These are phyloP conservation scores for Empis livida DNA, from an alignment of 2,888 invertebrate genomes.

Conservation along the genomic window DNA sequence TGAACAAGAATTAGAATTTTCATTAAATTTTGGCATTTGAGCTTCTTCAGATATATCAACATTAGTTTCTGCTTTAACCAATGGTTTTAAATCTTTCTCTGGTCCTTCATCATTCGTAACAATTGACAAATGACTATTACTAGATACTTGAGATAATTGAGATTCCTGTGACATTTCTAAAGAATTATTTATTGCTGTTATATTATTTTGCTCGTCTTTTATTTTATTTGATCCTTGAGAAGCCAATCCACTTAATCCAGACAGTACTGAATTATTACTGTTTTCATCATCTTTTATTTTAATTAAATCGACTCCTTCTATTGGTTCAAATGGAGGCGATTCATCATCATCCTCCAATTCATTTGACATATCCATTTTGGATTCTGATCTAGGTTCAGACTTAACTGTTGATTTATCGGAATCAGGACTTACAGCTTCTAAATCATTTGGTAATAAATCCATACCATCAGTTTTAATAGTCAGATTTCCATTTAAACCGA, in stretches of 20 bases:
- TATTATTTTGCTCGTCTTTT: conserved; percentile 19
- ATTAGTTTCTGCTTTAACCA: conserved; percentile 26
- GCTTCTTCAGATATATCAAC: conserved; percentile 34
- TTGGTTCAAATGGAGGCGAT: conserved; percentile 52
- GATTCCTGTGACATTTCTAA: conserved; percentile 42
- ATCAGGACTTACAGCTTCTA: conserved; percentile 71
- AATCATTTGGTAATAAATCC: conserved; percentile 52
- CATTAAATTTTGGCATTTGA: conserved; percentile 35
- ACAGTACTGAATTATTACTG: conserved; percentile 44
- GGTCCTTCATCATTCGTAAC: conserved; percentile 40
- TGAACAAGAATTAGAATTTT: conserved; percentile 23
- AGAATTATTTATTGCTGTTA: conserved; percentile 32
- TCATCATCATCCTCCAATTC: conserved; percentile 42
- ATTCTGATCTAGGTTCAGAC: conserved; percentile 25
- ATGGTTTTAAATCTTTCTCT: conserved; percentile 9
- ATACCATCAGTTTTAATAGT: conserved; percentile 33
- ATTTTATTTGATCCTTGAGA: conserved; percentile 16
- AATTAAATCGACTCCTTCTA: conserved; percentile 30
- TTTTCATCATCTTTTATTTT: conserved; percentile 27
- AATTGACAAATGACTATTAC: conserved; percentile 43
- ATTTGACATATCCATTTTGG: conserved; percentile 23
- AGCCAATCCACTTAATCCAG: conserved; percentile 39
- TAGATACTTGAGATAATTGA: conserved; percentile 48
- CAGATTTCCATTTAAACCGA: conserved; percentile 21
- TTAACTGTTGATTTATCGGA: conserved; percentile 48